phyloP scores from a whole-genome alignment of 2,888 invertebrate species.

The Subacronicta megacephala region DNA sequence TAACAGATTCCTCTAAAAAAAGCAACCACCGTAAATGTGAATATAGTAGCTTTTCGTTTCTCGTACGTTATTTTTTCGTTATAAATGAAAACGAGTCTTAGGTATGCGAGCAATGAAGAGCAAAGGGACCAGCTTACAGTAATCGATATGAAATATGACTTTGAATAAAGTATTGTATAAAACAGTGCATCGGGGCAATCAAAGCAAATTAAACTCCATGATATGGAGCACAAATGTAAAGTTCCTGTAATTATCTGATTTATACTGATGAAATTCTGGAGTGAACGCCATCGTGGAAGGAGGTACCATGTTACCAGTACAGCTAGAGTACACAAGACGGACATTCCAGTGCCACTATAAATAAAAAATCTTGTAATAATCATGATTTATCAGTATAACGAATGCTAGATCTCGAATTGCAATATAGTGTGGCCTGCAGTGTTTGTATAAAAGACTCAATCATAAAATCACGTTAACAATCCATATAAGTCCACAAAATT shows the following conservation, averaged over 20 bases:
- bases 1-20: slow-evolving; percentile 8
- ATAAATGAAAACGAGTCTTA: slow-evolving; percentile 45
- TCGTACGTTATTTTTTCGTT: slow-evolving; percentile 29
- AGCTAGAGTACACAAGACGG: slow-evolving; percentile 24
- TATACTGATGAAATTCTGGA: slow-evolving; percentile 31
- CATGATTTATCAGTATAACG: neutral
- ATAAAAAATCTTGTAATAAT: neutral
- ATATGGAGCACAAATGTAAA: neutral
- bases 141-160: neutral
- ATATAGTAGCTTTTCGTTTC: slow-evolving; percentile 34
- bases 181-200: neutral
- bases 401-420: too few species aligned
- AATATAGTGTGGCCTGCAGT: too few species aligned
- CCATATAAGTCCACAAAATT: too few species aligned
- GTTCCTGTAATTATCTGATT: slow-evolving; percentile 34
- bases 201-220: too few species aligned
- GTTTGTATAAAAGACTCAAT: neutral
- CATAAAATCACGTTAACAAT: neutral
- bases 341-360: slow-evolving; percentile 6
- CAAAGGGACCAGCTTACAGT: slow-evolving; percentile 43
- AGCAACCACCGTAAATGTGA: slow-evolving; percentile 11
- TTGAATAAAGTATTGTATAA: neutral
- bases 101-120: slow-evolving; percentile 32
- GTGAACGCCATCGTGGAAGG: slow-evolving; percentile 35
- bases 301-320: slow-evolving; percentile 29